phyloP scores from a whole-genome alignment of 2,113 vertebrate species.

The Sminthopsis crassicaudata region DNA sequence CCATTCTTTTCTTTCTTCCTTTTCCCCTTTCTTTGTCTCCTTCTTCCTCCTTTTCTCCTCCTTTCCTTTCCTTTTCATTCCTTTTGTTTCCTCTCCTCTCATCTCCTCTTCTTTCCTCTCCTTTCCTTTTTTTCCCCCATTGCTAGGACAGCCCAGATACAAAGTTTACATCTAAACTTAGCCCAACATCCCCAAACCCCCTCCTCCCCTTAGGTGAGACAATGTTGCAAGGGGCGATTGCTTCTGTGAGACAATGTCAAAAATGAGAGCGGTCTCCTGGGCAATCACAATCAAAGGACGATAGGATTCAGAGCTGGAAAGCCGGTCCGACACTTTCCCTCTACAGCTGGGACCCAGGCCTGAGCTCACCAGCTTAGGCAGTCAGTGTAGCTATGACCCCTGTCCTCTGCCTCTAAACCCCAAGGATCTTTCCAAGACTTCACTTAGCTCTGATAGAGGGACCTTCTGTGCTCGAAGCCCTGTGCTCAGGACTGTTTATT shows the following conservation, averaged over 20 bases:
- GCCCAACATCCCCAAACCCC: neutral
- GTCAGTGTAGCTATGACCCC: neutral
- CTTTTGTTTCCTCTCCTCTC: slow-evolving; percentile 5
- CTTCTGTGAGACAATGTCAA: neutral
- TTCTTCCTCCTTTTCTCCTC: neutral
- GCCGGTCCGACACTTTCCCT: neutral
- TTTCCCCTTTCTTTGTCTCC: neutral
- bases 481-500: neutral
- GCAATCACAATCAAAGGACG: neutral
- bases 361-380: neutral
- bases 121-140: neutral
- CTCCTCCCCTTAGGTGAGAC: neutral
- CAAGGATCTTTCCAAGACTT: neutral
- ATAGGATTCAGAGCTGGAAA: neutral
- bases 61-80: neutral
- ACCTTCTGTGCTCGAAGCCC: neutral
- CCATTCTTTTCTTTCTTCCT: neutral
- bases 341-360: neutral
- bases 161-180: neutral
- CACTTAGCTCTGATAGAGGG: neutral
- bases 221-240: neutral
- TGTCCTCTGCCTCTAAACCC: neutral
- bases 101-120: neutral
- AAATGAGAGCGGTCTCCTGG: neutral
- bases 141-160: neutral